Evolutionary conservation across 1,140 invertebrate genomes (phyloP).

Genomic region (Solenopsis fugax): DNA sequence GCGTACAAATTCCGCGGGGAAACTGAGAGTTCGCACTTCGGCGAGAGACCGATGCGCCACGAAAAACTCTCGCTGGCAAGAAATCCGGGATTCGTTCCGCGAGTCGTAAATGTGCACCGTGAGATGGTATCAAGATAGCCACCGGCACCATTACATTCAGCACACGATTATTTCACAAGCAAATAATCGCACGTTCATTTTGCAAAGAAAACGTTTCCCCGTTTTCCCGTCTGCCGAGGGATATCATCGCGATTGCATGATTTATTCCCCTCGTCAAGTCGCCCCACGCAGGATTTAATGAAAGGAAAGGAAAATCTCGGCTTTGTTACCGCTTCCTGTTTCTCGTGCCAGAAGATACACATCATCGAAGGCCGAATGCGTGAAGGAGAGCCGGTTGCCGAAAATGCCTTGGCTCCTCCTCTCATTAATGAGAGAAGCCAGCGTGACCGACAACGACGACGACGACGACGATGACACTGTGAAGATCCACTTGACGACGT

Average conservation of each 20-base stretch:
- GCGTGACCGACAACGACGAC: slow-evolving; percentile 47
- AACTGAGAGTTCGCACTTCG: background rate
- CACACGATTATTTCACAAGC: slow-evolving; percentile 50
- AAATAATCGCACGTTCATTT: slow-evolving; percentile 44
- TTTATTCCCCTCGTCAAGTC: slow-evolving; percentile 17
- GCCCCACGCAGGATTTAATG: background rate
- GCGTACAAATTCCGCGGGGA: background rate
- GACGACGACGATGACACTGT: background rate
- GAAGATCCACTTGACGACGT: slow-evolving; percentile 27
- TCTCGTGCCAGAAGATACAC: slow-evolving; percentile 41
- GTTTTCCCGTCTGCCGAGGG: background rate
- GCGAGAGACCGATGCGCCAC: background rate
- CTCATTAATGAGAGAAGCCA: slow-evolving; percentile 65
- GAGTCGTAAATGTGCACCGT: slow-evolving; percentile 5
- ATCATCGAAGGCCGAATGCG: slow-evolving; percentile 39
- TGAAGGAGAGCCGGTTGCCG: slow-evolving; percentile 30
- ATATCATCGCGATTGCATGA: slow-evolving; percentile 36
- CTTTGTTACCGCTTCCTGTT: slow-evolving; percentile 44
- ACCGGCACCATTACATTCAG: background rate
- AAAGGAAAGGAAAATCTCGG: slow-evolving; percentile 20
- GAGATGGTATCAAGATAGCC: slow-evolving; percentile 39
- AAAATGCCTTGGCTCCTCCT: slow-evolving; percentile 52
- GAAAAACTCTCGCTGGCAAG: background rate
- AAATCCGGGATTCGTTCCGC: background rate
- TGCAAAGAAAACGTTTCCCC: background rate